Evolutionary conservation across 2,797 vertebrate genomes (phyloP).

Genomic region (Synanceia verrucosa): DNA sequence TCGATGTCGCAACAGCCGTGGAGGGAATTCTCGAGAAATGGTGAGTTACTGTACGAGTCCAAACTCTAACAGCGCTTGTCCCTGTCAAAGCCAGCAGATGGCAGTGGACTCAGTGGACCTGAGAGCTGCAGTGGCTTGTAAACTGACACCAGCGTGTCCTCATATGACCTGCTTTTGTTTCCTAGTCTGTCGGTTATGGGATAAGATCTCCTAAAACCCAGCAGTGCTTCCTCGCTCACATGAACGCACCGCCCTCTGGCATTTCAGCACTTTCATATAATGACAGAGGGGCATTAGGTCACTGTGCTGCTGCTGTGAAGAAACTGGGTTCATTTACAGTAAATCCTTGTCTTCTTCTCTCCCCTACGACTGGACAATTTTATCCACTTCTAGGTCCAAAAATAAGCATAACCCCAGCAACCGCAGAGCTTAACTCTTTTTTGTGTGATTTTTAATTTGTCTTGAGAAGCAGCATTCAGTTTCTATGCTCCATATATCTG

Average conservation of each 20-base stretch:
- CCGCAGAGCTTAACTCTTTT: not conserved
- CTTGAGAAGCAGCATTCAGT: no score
- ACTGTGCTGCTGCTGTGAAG: not conserved
- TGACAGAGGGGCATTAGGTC: not conserved
- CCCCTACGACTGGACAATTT: not conserved
- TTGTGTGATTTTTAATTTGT: not conserved
- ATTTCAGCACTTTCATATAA: not conserved
- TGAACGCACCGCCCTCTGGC: not conserved
- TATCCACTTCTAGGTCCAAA: not conserved
- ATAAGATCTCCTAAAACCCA: not conserved
- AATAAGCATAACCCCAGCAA: not conserved
- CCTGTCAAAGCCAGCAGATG: slow-evolving; percentile 32
- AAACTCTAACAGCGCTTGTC: not conserved
- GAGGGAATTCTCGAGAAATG: slow-evolving; percentile 39
- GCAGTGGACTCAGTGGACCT: not conserved
- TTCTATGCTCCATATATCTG: no score
- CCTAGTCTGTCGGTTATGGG: not conserved
- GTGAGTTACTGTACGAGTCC: not conserved
- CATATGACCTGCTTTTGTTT: slow-evolving; percentile 1
- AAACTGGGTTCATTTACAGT: slow-evolving; percentile 26
- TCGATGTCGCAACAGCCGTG: slow-evolving; percentile 13
- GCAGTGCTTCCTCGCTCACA: not conserved
- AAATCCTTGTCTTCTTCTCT: slow-evolving; percentile 1
- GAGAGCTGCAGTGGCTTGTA: slow-evolving; percentile 14
- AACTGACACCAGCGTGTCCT: slow-evolving; percentile 54